Conservation (phyloP, 2,113 vertebrate genomes). For the Ceratotherium simum region DNA sequence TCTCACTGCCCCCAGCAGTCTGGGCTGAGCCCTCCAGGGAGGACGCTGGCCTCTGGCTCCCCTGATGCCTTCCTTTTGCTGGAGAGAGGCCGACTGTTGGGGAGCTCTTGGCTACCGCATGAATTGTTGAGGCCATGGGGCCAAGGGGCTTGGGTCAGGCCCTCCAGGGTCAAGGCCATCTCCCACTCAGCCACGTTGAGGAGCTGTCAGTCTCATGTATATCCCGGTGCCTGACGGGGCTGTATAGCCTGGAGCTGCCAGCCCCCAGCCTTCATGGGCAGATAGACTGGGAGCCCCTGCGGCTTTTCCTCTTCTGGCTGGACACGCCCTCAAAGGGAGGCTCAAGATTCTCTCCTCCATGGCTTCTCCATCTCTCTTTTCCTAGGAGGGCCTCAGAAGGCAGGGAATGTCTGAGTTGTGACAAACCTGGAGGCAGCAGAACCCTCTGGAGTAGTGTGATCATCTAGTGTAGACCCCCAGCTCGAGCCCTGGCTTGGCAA, state of each 20-base stretch:
- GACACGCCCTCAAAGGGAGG: not conserved
- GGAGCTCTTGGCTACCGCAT: not conserved
- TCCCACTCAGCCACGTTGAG: not conserved
- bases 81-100: not conserved
- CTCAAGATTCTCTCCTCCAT: not conserved
- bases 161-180: not conserved
- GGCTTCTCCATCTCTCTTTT: not conserved
- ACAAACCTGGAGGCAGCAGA: not conserved
- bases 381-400: not conserved
- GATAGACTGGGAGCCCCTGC: not conserved
- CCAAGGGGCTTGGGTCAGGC: not conserved
- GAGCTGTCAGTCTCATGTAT: accelerated
- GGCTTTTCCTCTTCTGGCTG: not conserved
- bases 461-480: not conserved
- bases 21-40: not conserved
- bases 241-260: no score
- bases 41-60: not conserved
- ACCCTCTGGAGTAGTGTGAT: not conserved
- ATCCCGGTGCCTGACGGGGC: not conserved
- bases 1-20: not conserved
- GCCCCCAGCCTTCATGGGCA: no score
- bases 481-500: not conserved
- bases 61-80: not conserved
- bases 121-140: not conserved
- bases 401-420: not conserved